Conservation (phyloP, 2,888 invertebrate genomes). For the Pyrochroa serraticornis region DNA sequence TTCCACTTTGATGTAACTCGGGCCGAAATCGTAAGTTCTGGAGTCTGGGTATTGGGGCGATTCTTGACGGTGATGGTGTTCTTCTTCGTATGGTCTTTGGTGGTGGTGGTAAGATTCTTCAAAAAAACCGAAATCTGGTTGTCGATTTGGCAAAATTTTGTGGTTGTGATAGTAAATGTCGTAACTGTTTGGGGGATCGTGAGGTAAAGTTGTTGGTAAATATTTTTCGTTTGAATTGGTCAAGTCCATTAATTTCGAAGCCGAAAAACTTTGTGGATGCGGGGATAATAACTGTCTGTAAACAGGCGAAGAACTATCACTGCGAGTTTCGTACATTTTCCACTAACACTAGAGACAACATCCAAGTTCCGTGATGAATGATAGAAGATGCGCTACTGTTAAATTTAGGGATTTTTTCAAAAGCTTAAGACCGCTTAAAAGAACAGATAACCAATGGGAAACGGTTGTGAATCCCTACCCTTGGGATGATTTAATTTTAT, state of each 20-base stretch:
- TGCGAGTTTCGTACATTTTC: conserved; percentile 51
- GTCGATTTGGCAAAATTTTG: not conserved
- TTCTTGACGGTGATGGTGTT: conserved; percentile 32
- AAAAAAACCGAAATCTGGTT: conserved; percentile 13
- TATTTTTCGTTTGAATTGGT: conserved; percentile 54
- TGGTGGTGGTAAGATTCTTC: conserved; percentile 35
- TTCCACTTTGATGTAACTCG: conserved; percentile 50
- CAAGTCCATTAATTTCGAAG: conserved; percentile 52
- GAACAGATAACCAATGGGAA: conserved; percentile 20
- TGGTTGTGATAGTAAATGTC: not conserved
- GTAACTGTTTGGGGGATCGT: conserved; percentile 8
- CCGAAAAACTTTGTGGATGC: conserved; percentile 46
- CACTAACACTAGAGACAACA: not conserved
- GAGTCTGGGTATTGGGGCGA: conserved; percentile 36
- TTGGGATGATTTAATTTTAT: conserved; percentile 10
- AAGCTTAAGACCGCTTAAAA: conserved; percentile 37
- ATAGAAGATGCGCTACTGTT: conserved; percentile 34
- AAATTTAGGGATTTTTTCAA: conserved; percentile 36
- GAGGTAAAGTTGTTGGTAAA: conserved; percentile 37
- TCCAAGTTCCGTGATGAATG: conserved; percentile 13
- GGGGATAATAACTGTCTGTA: conserved; percentile 45
- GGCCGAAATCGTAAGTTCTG: conserved; percentile 38
- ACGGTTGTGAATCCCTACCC: conserved; percentile 18
- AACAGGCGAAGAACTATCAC: conserved; percentile 51
- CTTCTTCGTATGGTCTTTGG: conserved; percentile 33